Evolutionary conservation across 2,888 invertebrate species (phyloP).

Genomic region (Oscheius sp.): DNA sequence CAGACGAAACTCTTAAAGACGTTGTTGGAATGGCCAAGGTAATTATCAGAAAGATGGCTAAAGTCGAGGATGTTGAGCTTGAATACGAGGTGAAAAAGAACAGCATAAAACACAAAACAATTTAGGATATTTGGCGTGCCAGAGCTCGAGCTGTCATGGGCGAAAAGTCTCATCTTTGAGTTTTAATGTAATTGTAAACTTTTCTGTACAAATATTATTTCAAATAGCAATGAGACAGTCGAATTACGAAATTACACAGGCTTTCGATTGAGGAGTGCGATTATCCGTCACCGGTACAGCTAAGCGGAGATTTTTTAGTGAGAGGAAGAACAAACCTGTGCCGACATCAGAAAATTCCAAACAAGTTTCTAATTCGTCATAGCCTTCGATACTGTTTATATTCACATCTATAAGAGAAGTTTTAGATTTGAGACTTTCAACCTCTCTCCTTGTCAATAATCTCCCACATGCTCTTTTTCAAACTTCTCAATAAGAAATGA

Average conservation of each 20-base stretch:
- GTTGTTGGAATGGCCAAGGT: slow-evolving; percentile 10
- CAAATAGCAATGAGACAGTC: not conserved
- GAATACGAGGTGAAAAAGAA: slow-evolving; percentile 1
- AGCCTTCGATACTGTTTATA: slow-evolving; percentile 64
- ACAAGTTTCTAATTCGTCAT: slow-evolving; percentile 53
- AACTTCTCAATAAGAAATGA: slow-evolving; percentile 54
- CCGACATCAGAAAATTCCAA: not conserved
- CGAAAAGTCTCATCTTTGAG: slow-evolving; percentile 13
- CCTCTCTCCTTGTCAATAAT: slow-evolving; percentile 58
- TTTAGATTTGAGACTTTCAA: not conserved
- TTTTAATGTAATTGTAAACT: not conserved
- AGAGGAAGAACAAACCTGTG: no score
- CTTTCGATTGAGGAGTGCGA: not conserved
- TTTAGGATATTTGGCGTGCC: slow-evolving; percentile 15
- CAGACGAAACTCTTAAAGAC: slow-evolving; percentile 10
- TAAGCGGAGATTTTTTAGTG: no score
- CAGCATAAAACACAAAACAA: not conserved
- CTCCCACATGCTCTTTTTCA: slow-evolving; percentile 67
- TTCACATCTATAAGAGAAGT: slow-evolving; percentile 52
- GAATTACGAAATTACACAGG: slow-evolving; percentile 15
- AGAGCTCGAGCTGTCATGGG: slow-evolving; percentile 18
- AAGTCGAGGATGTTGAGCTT: slow-evolving; percentile 15
- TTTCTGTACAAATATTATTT: not conserved
- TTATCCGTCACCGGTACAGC: not conserved
- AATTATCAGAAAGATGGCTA: slow-evolving; percentile 1